Conservation (phyloP, 2,797 vertebrate species). For the Orientallactaga sibirica region DNA sequence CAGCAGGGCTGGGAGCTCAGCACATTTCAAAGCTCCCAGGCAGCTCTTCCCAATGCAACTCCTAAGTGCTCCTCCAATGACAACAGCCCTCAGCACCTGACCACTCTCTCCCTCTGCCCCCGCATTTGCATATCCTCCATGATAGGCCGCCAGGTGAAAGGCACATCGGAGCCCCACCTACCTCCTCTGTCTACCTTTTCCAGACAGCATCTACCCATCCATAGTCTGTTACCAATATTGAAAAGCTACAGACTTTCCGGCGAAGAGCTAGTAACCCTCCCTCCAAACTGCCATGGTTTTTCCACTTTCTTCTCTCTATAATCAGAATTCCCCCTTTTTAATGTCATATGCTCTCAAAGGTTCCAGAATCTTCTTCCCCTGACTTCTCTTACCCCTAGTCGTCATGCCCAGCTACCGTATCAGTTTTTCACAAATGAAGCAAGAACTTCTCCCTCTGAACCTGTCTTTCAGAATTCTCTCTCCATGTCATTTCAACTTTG, state of each 20-base stretch:
- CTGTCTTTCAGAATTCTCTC: neutral
- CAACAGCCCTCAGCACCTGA: neutral
- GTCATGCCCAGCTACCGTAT: neutral
- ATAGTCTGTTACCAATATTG: accelerated
- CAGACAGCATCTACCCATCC: neutral
- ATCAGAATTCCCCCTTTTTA: neutral
- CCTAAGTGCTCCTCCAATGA: accelerated
- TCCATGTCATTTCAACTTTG: neutral
- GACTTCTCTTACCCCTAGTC: neutral
- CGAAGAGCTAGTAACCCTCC: neutral
- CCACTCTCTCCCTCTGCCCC: accelerated
- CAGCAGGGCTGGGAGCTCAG: neutral
- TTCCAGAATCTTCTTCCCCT: neutral
- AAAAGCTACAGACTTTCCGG: neutral
- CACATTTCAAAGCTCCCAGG: neutral
- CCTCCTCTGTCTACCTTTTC: neutral
- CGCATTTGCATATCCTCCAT: constrained; percentile 3
- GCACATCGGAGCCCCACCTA: constrained; percentile 38
- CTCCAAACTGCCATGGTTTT: neutral
- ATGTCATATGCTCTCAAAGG: neutral
- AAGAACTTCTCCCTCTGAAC: neutral
- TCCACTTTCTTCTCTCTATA: neutral
- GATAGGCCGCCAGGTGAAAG: neutral
- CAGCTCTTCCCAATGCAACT: neutral
- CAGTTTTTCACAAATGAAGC: neutral